These are phyloP conservation scores for Nasua narica DNA, from an alignment of 2,797 vertebrate genomes.

Conservation along the genomic window DNA sequence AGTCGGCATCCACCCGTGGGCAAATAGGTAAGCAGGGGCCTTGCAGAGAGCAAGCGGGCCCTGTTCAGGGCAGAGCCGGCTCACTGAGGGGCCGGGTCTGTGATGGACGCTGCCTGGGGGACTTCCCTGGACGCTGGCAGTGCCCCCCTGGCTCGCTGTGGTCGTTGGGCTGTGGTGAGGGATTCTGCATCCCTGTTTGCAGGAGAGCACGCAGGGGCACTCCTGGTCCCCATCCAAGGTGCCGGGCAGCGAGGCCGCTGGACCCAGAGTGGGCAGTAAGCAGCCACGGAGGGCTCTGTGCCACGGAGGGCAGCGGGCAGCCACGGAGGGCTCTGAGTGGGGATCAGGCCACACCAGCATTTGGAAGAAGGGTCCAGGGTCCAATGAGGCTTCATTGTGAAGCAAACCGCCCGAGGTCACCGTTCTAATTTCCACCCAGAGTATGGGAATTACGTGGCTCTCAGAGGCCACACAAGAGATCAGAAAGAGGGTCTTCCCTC, in stretches of 20 bases:
- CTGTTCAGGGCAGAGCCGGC: not conserved
- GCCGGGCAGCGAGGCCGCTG: fast-evolving
- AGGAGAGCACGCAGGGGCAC: fast-evolving
- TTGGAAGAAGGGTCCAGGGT: too few relatives aligned
- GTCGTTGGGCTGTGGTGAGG: fast-evolving
- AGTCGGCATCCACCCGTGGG: fast-evolving
- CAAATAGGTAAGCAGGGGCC: fast-evolving
- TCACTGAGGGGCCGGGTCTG: fast-evolving
- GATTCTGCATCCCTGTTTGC: fast-evolving
- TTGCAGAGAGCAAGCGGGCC: not conserved
- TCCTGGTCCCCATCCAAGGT: fast-evolving
- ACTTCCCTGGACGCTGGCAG: fast-evolving
- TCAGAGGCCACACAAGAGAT: fast-evolving
- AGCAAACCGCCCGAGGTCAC: not conserved
- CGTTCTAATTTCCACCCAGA: fast-evolving
- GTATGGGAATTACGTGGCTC: fast-evolving
- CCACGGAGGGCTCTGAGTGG: not conserved
- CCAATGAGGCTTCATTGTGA: fast-evolving
- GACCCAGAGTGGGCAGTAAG: not conserved
- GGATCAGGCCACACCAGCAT: fast-evolving
- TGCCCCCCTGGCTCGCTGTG: fast-evolving
- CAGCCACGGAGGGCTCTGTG: not conserved
- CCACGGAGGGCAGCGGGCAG: not conserved
- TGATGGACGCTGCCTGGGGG: fast-evolving
- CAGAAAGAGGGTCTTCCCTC: fast-evolving